Evolutionary conservation across 92 coral and sea anemone species (phyloP).

Genomic region (Pocillopora meandrina): DNA sequence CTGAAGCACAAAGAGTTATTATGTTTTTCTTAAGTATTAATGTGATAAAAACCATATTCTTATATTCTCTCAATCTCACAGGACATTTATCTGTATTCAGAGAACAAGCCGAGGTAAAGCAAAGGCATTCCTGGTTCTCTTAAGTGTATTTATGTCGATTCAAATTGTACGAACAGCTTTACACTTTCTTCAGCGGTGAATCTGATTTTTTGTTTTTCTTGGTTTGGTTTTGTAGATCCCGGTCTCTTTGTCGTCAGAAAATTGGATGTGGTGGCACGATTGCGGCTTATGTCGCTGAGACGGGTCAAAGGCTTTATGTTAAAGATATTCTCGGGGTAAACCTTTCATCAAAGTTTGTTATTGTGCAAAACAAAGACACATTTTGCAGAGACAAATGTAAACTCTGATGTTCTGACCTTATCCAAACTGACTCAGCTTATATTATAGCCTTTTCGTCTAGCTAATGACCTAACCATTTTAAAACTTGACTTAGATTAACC

Average conservation of each 20-base stretch:
- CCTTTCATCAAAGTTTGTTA: neutral
- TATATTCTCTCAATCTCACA: conserved; percentile 12
- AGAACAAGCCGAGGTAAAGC: conserved; percentile 84
- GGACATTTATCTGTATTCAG: conserved; percentile 93
- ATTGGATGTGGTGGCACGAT: conserved; percentile 88
- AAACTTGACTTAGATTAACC: too few species aligned
- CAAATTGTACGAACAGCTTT: too few species aligned
- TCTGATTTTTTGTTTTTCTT: neutral
- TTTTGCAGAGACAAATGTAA: too few species aligned
- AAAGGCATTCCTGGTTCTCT: too few species aligned
- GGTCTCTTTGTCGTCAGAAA: conserved; percentile 81
- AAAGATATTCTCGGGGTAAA: conserved; percentile 93
- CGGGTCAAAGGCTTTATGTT: conserved; percentile 76
- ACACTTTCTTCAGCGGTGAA: too few species aligned
- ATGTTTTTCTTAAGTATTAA: too few species aligned
- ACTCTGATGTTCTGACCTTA: neutral
- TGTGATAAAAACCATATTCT: neutral
- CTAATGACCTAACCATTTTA: too few species aligned
- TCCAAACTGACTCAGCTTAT: neutral
- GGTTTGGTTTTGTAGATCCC: conserved; percentile 52
- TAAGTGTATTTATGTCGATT: too few species aligned
- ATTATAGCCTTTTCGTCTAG: too few species aligned
- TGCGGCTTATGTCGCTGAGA: conserved; percentile 93
- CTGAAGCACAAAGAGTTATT: too few species aligned
- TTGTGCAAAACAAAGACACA: too few species aligned